phyloP scores from a whole-genome alignment of 2,797 vertebrate species.

The Eidolon dupreanum region DNA sequence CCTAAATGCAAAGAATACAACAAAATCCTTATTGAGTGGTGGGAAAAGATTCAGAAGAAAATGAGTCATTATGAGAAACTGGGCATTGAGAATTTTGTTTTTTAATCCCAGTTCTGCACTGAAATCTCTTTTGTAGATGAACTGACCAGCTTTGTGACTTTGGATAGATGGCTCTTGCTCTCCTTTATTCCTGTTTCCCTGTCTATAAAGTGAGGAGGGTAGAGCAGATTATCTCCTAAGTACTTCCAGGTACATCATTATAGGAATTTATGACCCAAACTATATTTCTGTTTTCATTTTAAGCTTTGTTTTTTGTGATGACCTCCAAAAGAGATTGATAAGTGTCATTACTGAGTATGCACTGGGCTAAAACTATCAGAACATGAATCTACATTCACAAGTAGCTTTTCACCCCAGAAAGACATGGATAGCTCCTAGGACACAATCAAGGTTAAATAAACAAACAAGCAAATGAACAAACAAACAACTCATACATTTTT shows the following conservation, averaged over 20 bases:
- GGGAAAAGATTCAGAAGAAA: slow-evolving; percentile 27
- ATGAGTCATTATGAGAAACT: background rate
- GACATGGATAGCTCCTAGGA: background rate
- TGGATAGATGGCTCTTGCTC: background rate
- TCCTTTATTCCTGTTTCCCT: background rate
- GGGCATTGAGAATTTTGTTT: background rate
- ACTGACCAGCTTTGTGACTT: background rate
- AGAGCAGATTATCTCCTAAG: slow-evolving; percentile 17
- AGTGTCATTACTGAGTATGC: background rate
- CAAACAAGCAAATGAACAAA: background rate
- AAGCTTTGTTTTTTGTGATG: background rate
- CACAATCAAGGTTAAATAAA: slow-evolving; percentile 32
- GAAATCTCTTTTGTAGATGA: background rate
- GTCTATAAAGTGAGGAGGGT: background rate
- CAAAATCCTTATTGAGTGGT: background rate
- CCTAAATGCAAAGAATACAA: background rate
- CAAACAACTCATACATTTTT: background rate
- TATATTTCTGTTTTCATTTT: background rate
- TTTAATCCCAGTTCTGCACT: background rate
- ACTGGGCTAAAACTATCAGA: background rate
- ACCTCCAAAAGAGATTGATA: background rate
- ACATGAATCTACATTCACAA: background rate
- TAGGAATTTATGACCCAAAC: background rate
- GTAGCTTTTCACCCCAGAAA: slow-evolving; percentile 26
- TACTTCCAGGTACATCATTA: background rate